phyloP scores from a whole-genome alignment of 2,113 vertebrate genomes.

The Siphamia tubifer region DNA sequence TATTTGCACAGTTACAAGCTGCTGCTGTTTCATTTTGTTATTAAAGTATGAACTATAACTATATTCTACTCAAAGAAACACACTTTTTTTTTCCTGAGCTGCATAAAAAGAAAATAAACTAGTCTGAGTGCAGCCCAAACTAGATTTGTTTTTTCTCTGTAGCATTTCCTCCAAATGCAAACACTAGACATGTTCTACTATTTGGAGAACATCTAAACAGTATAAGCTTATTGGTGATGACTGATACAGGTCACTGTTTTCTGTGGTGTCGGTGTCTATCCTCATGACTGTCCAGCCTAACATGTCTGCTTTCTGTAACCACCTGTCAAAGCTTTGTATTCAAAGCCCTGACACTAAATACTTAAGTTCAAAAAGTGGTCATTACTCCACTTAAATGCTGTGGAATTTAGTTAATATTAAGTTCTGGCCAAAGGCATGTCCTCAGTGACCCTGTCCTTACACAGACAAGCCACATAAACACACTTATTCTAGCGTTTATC shows the following conservation, averaged over 20 bases:
- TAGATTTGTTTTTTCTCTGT: neutral
- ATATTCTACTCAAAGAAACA: neutral
- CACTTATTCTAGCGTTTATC: constrained; percentile 16
- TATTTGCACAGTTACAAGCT: neutral
- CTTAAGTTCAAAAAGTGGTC: neutral
- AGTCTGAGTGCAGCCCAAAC: neutral
- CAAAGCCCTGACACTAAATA: neutral
- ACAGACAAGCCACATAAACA: constrained; percentile 12
- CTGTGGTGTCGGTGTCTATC: neutral
- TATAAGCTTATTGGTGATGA: too few species aligned
- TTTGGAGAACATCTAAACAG: neutral
- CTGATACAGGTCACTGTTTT: neutral
- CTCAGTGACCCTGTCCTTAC: constrained; percentile 23
- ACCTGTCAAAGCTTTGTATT: constrained; percentile 17
- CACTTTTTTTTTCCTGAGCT: neutral
- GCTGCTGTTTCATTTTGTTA: neutral
- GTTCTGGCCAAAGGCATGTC: constrained; percentile 30
- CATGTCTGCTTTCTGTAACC: constrained; percentile 16
- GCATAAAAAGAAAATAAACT: neutral
- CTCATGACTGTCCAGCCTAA: neutral
- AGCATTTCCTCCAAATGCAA: neutral
- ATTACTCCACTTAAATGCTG: constrained; percentile 24
- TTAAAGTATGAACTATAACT: neutral
- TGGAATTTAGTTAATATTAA: constrained; percentile 29
- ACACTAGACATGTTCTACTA: neutral